Percentiles rank a stretch among this genome's conserved stretches.
Conservation (phyloP, 2,888 invertebrate genomes). For the Erebia epiphron region DNA sequence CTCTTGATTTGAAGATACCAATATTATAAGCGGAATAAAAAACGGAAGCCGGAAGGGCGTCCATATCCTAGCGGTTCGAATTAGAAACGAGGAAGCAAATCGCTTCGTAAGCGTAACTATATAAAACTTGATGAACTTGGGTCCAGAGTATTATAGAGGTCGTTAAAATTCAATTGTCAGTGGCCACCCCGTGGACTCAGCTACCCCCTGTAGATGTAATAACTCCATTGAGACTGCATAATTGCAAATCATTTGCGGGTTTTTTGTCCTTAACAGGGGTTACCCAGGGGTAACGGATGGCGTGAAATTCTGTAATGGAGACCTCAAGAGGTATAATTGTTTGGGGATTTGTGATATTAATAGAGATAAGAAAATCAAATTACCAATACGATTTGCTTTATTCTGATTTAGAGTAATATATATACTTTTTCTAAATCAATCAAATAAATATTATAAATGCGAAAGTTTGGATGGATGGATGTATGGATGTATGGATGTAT, state of each 20-base stretch:
- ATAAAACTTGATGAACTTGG: conserved; percentile 21
- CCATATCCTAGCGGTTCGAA: too few species aligned
- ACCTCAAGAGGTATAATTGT: conserved; percentile 32
- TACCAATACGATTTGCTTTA: not conserved
- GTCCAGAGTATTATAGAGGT: conserved; percentile 65
- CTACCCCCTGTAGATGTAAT: conserved; percentile 72
- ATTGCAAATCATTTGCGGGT: conserved; percentile 81
- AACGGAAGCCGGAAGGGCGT: too few species aligned
- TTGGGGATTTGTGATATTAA: conserved; percentile 22
- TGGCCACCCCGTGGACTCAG: conserved; percentile 62
- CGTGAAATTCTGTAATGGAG: conserved; percentile 45
- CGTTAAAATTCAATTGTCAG: conserved; percentile 82
- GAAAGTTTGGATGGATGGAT: too few species aligned
- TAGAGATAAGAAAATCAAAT: conserved; percentile 1
- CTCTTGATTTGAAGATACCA: too few species aligned
- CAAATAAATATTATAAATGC: too few species aligned
- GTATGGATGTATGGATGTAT: too few species aligned
- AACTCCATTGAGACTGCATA: conserved; percentile 80
- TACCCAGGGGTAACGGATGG: conserved; percentile 42
- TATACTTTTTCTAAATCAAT: too few species aligned
- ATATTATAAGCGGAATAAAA: too few species aligned
- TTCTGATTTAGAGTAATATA: not conserved
- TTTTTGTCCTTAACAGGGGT: conserved; percentile 55
- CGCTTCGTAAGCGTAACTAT: too few species aligned
- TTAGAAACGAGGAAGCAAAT: too few species aligned